A percentile compares a stretch with the other conserved stretches of the same genome.
Evolutionary conservation across 2,888 invertebrate genomes (phyloP).

Genomic region (Drosophila leonis): DNA sequence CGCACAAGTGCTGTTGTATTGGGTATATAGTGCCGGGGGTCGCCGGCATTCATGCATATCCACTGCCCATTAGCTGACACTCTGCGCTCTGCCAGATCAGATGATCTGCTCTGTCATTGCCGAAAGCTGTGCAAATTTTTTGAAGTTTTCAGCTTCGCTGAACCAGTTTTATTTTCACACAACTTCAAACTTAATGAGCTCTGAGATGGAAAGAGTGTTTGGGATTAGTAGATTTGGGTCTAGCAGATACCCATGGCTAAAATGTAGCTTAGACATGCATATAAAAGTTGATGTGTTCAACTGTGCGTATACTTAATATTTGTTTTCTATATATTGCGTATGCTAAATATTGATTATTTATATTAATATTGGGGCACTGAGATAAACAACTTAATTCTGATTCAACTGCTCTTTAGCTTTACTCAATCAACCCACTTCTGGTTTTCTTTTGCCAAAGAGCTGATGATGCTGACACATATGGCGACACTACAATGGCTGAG

Average conservation of each 20-base stretch:
- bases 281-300: not conserved
- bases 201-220: not conserved
- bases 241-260: constrained; percentile 13
- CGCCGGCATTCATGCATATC: constrained; percentile 12
- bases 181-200: not conserved
- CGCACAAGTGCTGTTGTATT: constrained; percentile 2
- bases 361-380: not conserved
- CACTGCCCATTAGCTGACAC: constrained; percentile 18
- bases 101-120: constrained; percentile 42
- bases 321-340: not conserved
- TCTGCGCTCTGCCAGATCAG: constrained; percentile 7
- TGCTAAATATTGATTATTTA: not conserved
- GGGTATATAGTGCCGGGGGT: constrained; percentile 3
- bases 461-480: not conserved
- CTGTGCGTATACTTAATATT: not conserved
- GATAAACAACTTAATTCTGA: not conserved
- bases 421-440: not conserved
- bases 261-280: not conserved
- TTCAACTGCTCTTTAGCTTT: not conserved
- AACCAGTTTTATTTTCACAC: constrained; percentile 35
- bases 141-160: not conserved
- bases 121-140: constrained; percentile 30
- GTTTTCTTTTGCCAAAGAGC: not conserved
- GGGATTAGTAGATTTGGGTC: not conserved
- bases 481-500: too few species aligned